phyloP scores from a whole-genome alignment of 2,113 vertebrate species.

The Cyanistes caeruleus region DNA sequence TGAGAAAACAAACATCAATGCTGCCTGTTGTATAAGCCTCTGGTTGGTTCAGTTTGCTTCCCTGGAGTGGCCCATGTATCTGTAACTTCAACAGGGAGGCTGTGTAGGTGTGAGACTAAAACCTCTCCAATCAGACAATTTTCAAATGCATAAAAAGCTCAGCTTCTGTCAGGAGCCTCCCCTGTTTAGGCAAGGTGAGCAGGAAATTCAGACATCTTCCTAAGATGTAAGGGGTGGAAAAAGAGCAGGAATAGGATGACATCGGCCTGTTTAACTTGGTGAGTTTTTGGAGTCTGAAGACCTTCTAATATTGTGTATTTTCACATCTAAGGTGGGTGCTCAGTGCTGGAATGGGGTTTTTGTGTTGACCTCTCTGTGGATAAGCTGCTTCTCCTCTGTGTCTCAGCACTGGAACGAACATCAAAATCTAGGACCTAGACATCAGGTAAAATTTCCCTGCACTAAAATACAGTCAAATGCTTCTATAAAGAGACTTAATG shows the following conservation, averaged over 20 bases:
- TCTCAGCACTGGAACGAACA: background rate
- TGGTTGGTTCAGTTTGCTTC: background rate
- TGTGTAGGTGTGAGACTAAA: background rate
- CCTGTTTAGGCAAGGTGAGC: background rate
- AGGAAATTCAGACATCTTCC: background rate
- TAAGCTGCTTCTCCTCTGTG: background rate
- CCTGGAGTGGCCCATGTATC: background rate
- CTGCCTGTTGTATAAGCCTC: background rate
- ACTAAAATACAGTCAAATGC: background rate
- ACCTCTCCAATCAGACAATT: background rate
- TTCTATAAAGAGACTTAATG: background rate
- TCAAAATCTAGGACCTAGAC: background rate
- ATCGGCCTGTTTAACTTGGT: fast-evolving
- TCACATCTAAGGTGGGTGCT: background rate
- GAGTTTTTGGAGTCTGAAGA: background rate
- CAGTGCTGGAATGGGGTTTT: background rate
- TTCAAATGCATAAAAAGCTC: background rate
- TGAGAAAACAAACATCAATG: background rate
- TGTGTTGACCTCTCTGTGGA: background rate
- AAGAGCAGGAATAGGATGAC: background rate
- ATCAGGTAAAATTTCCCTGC: background rate
- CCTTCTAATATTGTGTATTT: background rate
- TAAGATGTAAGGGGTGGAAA: background rate
- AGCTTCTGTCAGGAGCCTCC: background rate
- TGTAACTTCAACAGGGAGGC: background rate